These are phyloP conservation scores for Caenorhabditis panamensis DNA, from an alignment of 2,888 invertebrate species.

Conservation along the genomic window DNA sequence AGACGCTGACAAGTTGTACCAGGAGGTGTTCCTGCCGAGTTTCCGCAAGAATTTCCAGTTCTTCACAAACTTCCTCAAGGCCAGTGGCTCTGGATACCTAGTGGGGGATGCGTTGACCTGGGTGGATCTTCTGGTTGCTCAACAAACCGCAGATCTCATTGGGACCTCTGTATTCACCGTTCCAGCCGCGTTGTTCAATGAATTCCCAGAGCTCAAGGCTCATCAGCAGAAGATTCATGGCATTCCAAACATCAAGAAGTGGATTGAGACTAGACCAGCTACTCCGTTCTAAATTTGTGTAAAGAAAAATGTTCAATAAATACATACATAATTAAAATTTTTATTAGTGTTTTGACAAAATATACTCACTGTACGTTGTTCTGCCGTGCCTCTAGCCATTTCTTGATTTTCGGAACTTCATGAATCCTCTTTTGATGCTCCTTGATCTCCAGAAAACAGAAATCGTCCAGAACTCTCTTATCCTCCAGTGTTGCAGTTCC, in stretches of 20 bases:
- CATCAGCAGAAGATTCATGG: slow-evolving; percentile 73
- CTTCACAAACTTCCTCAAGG: slow-evolving; percentile 46
- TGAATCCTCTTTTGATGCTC: slow-evolving; percentile 73
- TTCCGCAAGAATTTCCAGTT: slow-evolving; percentile 33
- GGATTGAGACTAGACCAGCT: slow-evolving; percentile 67
- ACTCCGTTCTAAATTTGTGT: slow-evolving; percentile 33
- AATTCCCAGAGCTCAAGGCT: slow-evolving; percentile 64
- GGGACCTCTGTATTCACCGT: background rate
- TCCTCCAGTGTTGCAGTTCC: slow-evolving; percentile 60
- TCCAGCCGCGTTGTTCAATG: slow-evolving; percentile 63
- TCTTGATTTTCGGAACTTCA: slow-evolving; percentile 67
- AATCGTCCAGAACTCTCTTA: too few relatives aligned
- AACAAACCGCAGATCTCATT: slow-evolving; percentile 66
- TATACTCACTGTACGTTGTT: too few relatives aligned
- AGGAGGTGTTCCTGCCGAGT: slow-evolving; percentile 49
- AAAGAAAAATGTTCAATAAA: too few relatives aligned
- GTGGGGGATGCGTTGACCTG: slow-evolving; percentile 70
- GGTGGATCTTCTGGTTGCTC: slow-evolving; percentile 73
- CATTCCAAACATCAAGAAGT: slow-evolving; percentile 71
- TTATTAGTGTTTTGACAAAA: too few relatives aligned
- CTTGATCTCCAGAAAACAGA: slow-evolving; percentile 60
- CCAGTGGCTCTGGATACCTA: slow-evolving; percentile 70
- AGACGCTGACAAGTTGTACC: slow-evolving; percentile 57
- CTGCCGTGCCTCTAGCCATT: slow-evolving; percentile 72
- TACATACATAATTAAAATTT: too few relatives aligned